Base-by-base conservation (phyloP, 2,888 invertebrate species). In the Trachelus iudaicus region DNA sequence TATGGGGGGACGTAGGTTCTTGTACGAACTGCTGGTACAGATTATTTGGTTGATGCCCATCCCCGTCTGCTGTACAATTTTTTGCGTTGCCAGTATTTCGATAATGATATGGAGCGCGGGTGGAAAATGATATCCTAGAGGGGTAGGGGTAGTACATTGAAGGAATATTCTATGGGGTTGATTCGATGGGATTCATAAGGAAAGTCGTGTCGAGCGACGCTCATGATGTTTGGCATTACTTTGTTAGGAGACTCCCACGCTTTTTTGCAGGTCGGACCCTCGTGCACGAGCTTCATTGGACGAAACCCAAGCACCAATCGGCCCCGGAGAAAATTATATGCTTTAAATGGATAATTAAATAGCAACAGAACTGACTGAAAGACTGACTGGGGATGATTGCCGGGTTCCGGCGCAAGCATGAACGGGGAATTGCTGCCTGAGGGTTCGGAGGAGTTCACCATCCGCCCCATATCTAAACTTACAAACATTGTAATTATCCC, bases 341-440 rank as follows among this genome's bases (percentile, higher is more conserved):
- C 86, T 91, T 90, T 91, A 91, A 91, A 91, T 91, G 91, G 91
- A 91, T 91, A 91, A 91, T 91, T 91, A 91, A 91, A 91, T 91
- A 91, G 91, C 88, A 90, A 90, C 90, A 87, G 88, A 91, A 90
- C 90, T 91, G 91, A 91, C 91, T 91, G 90, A 91, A 90, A 91
- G 91, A 90, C 90, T 90, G 90, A 89, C 89, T 87, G 89, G 89
- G 88, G 91, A 91, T 91, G 91, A 91, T 91, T 91, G 90, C 90
- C 83, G 88, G 91, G 91, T 91, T 91, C 89, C 89, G 90, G 90
- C 87, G 89, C 89, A 89, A 90, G 90, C 91, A 88, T 90, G 88
- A 90, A 84, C 82, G 75, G 84, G 82, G 89, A 90, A 90, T 91
- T 88, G 89, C 87, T 85, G 90, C 90, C 90, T 85, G 87, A 85